Percentiles rank a stretch among this genome's conserved stretches.
phyloP scores from a whole-genome alignment of 2,797 vertebrate genomes.

The Bucorvus abyssinicus region DNA sequence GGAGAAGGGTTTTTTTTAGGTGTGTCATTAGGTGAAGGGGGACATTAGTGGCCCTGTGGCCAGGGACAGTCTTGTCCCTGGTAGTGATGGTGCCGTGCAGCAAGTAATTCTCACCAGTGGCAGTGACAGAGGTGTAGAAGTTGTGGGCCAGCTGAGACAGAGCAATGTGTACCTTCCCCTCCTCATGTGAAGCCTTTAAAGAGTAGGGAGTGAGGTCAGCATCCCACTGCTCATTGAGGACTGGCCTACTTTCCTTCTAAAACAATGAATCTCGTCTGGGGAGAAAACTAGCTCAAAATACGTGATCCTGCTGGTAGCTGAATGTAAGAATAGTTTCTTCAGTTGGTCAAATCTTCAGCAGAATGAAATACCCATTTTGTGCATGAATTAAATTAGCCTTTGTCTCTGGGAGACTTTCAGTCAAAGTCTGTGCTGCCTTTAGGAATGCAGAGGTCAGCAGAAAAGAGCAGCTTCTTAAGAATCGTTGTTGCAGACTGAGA shows the following conservation, averaged over 20 bases:
- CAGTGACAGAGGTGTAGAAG: background rate
- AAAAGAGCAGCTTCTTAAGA: background rate
- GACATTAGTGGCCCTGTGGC: too few relatives aligned
- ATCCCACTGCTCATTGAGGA: background rate
- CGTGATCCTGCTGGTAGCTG: background rate
- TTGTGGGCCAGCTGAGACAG: background rate
- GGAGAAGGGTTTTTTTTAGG: background rate
- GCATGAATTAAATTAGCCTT: background rate
- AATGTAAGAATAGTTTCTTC: background rate
- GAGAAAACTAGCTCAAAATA: background rate
- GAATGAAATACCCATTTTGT: background rate
- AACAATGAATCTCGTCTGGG: background rate
- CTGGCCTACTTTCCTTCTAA: background rate
- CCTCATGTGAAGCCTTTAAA: background rate
- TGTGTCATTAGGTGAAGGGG: background rate
- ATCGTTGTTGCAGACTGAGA: background rate
- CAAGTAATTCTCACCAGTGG: background rate
- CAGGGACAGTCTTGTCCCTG: background rate
- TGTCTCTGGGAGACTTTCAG: background rate
- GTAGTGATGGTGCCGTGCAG: background rate
- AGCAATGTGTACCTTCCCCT: background rate
- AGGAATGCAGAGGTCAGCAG: background rate
- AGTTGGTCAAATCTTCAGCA: background rate
- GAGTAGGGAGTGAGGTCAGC: background rate
- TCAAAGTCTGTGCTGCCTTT: background rate